Conservation (phyloP, 2,113 vertebrate genomes). For the Calcarius ornatus region DNA sequence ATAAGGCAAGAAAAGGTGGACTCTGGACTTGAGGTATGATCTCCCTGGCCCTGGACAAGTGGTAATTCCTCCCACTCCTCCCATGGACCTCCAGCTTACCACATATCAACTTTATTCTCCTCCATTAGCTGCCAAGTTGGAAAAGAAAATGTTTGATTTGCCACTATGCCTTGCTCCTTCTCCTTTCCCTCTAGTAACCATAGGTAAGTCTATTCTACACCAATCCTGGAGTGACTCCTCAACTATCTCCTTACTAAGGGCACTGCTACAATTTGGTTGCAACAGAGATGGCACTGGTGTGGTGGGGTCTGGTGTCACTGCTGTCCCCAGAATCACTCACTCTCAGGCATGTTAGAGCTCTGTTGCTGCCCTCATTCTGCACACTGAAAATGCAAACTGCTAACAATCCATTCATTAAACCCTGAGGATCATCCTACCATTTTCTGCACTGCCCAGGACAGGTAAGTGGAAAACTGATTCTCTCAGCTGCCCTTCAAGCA, state of each 20-base stretch:
- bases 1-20: neutral
- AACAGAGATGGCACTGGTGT: fast-evolving
- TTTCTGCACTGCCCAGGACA: neutral
- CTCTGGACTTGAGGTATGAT: neutral
- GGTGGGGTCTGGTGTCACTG: neutral
- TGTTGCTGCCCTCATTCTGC: neutral
- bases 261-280: neutral
- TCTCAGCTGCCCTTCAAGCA: neutral
- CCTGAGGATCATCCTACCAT: neutral
- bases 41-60: neutral
- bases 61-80: neutral
- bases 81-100: neutral
- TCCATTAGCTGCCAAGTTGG: neutral
- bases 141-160: constrained; percentile 12
- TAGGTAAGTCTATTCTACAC: neutral
- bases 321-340: neutral
- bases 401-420: neutral
- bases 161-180: neutral
- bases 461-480: neutral
- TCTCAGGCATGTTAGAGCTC: neutral
- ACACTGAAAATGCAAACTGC: neutral
- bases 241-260: neutral
- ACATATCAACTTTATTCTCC: neutral
- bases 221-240: neutral
- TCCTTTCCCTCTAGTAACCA: neutral